Percentiles rank a stretch among this genome's conserved stretches.
phyloP scores from a whole-genome alignment of 1,140 invertebrate species.

The Pristionchus pacificus region DNA sequence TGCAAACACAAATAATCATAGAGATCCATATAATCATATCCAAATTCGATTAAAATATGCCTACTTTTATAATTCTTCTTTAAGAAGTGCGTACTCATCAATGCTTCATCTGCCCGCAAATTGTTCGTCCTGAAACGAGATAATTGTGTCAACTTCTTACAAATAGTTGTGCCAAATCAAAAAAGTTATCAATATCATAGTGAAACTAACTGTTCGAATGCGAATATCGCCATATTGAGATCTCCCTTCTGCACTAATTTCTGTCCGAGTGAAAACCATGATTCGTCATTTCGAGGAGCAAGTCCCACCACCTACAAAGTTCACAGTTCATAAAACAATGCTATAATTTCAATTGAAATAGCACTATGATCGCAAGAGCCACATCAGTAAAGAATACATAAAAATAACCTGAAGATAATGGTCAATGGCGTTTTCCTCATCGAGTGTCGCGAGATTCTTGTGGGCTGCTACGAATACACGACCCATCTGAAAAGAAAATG shows the following conservation, averaged over 20 bases:
- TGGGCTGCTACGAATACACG: background rate
- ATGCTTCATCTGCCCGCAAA: background rate
- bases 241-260: background rate
- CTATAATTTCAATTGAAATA: too few species aligned
- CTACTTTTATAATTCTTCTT: background rate
- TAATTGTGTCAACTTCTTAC: background rate
- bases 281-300: background rate
- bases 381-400: too few species aligned
- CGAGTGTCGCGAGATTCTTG: background rate
- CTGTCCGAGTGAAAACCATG: background rate
- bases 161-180: background rate
- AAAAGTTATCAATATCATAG: too few species aligned
- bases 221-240: background rate
- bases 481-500: background rate
- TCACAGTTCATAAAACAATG: background rate
- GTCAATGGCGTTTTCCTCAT: background rate
- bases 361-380: too few species aligned
- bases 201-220: background rate
- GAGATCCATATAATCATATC: background rate
- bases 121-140: background rate
- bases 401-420: background rate
- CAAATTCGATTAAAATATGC: too few species aligned
- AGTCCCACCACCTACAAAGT: background rate
- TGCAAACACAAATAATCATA: background rate
- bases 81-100: background rate